Base-by-base conservation (phyloP, 2,888 invertebrate species). In the Melanophora roralis region DNA sequence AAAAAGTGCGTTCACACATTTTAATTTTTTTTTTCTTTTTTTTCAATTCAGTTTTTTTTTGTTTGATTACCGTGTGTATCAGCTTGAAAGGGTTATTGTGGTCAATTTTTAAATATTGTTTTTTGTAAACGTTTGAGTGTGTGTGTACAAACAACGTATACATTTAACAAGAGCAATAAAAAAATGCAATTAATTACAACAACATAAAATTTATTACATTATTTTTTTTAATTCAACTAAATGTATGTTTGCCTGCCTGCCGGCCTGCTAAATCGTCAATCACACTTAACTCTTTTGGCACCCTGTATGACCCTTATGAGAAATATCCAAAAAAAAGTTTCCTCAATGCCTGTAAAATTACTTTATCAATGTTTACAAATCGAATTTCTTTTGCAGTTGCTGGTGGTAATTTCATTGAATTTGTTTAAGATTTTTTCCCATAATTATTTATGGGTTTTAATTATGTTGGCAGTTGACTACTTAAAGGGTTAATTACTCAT, bases 401-500 rank as follows among this genome's bases (percentile, higher is more conserved):
- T 47, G 47, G 21, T 64, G 53, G 34, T 53, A 40, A 45, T 45
- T 36, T 45, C 36, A 38, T 36, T 9, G 19, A 36, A 49, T 55
- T 71, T 68, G 45, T 62, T 40, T 45, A 3, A 32, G 32, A 65
- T 59, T 65, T 62, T 71, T 74, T 74, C 67, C 67, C 74, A 74
- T 60, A 49, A 74, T 59, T 67, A 45, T 72, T 74, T 74, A 74
- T 65, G 59, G 23, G 16, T 34, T 67, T 74, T 67, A 67, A 74
- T 74, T 67, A 59, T 23, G 36, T 59, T 59, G 74, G 38, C 57
- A 62, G 59, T 49, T 59, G 11, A 59, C 55, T 51, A 60, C 74
- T 74, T 51, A 67, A 74, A 67, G 65, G 74, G 74, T 74, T 74
- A 74, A 74, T 74, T 67, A 67, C 67, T 67, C 51, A 59, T 67